These are phyloP conservation scores for Panthera leo DNA, from an alignment of 2,113 vertebrate genomes.

Conservation along the genomic window DNA sequence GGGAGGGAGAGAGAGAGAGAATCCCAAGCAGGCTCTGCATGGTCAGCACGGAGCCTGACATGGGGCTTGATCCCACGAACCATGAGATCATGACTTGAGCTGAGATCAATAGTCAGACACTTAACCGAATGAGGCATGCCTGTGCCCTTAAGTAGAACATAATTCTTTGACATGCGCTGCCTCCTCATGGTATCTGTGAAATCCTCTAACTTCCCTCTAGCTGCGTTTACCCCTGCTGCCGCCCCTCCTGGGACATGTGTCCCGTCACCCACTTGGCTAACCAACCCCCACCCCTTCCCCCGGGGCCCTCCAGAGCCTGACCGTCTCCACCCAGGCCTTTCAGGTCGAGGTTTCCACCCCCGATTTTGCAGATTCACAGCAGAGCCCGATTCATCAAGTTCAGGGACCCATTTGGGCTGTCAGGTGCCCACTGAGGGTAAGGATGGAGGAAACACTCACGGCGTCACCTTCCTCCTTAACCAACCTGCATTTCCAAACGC, in stretches of 20 bases:
- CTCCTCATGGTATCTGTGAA: not conserved
- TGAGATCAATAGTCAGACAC: too few relatives aligned
- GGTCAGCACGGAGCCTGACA: too few relatives aligned
- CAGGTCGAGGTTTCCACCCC: not conserved
- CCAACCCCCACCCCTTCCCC: too few relatives aligned
- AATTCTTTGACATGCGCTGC: not conserved
- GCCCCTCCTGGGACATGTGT: too few relatives aligned
- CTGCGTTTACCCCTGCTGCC: not conserved
- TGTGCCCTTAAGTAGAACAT: not conserved
- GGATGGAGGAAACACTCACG: too few relatives aligned
- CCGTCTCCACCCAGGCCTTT: too few relatives aligned
- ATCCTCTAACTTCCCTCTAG: not conserved
- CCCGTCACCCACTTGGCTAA: too few relatives aligned
- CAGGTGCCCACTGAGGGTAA: fast-evolving
- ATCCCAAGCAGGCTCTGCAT: too few relatives aligned
- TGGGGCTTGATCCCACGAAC: too few relatives aligned
- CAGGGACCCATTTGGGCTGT: fast-evolving
- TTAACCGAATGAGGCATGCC: too few relatives aligned
- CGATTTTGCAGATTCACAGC: not conserved
- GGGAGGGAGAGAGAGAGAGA: too few relatives aligned
- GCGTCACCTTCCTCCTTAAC: not conserved
- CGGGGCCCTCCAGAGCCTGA: not conserved
- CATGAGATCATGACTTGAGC: too few relatives aligned
- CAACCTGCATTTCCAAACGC: not conserved
- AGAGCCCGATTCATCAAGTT: not conserved